These are phyloP conservation scores for Panopea generosa DNA, from an alignment of 2,888 invertebrate species.

Conservation along the genomic window DNA sequence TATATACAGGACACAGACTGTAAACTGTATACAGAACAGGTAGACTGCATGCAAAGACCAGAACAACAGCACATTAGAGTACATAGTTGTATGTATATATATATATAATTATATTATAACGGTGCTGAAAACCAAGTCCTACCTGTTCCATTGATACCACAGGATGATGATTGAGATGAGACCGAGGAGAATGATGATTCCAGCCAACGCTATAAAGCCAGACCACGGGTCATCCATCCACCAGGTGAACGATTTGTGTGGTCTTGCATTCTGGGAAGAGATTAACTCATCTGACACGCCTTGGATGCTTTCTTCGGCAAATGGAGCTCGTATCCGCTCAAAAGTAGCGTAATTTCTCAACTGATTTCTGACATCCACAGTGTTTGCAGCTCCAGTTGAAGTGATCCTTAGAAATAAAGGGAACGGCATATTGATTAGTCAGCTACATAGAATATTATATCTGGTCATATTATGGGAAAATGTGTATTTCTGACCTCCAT, in stretches of 20 bases:
- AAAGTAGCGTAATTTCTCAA: conserved; percentile 31
- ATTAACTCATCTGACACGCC: conserved; percentile 49
- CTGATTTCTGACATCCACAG: conserved; percentile 6
- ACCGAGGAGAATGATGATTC: conserved; percentile 94
- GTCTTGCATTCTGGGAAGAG: conserved; percentile 38
- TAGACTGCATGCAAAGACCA: no score
- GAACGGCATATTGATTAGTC: no score
- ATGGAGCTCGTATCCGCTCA: conserved; percentile 60
- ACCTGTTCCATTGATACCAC: conserved; percentile 97
- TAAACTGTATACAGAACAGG: no score
- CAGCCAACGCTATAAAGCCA: conserved; percentile 94
- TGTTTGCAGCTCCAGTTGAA: no score
- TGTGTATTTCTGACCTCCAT: no score
- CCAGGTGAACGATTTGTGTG: conserved; percentile 75
- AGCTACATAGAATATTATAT: no score
- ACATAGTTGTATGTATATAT: no score
- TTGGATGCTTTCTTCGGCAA: conserved; percentile 49
- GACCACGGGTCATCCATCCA: conserved; percentile 90
- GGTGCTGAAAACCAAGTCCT: conserved; percentile 51
- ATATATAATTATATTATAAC: no score
- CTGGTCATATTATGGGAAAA: no score
- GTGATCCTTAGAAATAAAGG: no score
- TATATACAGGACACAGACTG: no score
- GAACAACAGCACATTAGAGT: no score
- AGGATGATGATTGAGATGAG: conserved; percentile 96